Evolutionary conservation across 2,888 invertebrate species (phyloP), one percentile per base, ranked within the genome.

Genomic region (Phyto melanocephala): DNA sequence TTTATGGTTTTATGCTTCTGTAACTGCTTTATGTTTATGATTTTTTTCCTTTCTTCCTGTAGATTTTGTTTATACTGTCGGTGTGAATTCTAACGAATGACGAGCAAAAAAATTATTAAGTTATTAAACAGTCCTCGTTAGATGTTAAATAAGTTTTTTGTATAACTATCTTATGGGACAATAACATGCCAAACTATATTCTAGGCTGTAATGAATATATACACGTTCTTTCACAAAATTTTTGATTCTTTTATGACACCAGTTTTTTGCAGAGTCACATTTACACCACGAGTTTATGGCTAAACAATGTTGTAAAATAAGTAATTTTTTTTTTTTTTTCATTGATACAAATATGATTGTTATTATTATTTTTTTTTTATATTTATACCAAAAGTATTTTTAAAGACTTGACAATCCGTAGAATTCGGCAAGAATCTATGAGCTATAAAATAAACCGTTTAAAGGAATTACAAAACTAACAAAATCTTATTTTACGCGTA

Each of bases 11-110:
- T 33, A 28, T 62, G 63, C 28, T 63, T 54, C 56, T 74, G 15
- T 63, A 65, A 74, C 24, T 45, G 63, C 65, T 79, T 72, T 79
- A 56, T 63, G 56, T 33, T 52, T 79, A 65, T 74, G n/a, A 42
- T 50, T 63, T 58, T 37, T 28, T 11, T 37, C 22, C 5, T n/a
- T n/a, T n/a, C n/a, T 62, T 72, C 17, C 15, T 20, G 5, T n/a
- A 0, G 15, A 13, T 6, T 40, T 10, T 20, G 50, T 50, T 50
- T 45, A 8, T 2, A n/a, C n/a, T 54, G 24, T 15, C 13, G 24
- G 5, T 50, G 24, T 17, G 7, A 8, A 4, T 13, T n/a, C 24
- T 6, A 24, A n/a, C 15, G 7, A 50, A 37, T 11, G 60, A 28
- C 28, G 11, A 22, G 40, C 33, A 65, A 60, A n/a, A n/a, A n/a